These are phyloP conservation scores for Ictidomys tridecemlineatus DNA, from an alignment of 2,113 vertebrate genomes.

Conservation along the genomic window DNA sequence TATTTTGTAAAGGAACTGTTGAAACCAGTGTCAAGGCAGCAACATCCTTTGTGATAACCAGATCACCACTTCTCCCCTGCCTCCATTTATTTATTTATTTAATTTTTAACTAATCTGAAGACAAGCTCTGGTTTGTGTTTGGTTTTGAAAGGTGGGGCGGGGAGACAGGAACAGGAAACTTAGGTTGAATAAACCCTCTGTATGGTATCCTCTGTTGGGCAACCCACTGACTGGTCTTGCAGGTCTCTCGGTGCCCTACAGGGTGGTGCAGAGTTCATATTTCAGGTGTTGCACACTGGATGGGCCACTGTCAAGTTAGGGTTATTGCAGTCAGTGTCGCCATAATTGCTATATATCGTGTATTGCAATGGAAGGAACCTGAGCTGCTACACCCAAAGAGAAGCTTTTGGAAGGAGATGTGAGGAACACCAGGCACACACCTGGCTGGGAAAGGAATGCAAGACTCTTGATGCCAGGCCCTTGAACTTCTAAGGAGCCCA, in stretches of 20 bases:
- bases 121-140: conserved; percentile 48
- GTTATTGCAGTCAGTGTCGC: neutral
- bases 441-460: neutral
- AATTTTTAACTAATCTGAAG: conserved; percentile 54
- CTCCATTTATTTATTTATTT: conserved; percentile 7
- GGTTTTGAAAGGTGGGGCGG: neutral
- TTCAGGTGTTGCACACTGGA: neutral
- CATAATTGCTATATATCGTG: neutral
- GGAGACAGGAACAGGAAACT: conserved; percentile 36
- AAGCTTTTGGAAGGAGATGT: neutral
- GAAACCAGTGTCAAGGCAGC: conserved; percentile 27
- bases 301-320: neutral
- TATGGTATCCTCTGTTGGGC: neutral
- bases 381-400: neutral
- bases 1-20: conserved; percentile 61
- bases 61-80: neutral
- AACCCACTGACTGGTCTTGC: neutral
- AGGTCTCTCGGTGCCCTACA: neutral
- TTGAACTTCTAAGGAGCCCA: neutral
- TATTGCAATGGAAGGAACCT: neutral
- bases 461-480: neutral
- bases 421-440: neutral
- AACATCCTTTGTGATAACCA: conserved; percentile 56
- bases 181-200: conserved; percentile 14
- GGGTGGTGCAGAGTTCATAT: neutral